These are phyloP conservation scores for Gymnogyps californianus DNA, from an alignment of 2,113 vertebrate genomes.

Conservation along the genomic window DNA sequence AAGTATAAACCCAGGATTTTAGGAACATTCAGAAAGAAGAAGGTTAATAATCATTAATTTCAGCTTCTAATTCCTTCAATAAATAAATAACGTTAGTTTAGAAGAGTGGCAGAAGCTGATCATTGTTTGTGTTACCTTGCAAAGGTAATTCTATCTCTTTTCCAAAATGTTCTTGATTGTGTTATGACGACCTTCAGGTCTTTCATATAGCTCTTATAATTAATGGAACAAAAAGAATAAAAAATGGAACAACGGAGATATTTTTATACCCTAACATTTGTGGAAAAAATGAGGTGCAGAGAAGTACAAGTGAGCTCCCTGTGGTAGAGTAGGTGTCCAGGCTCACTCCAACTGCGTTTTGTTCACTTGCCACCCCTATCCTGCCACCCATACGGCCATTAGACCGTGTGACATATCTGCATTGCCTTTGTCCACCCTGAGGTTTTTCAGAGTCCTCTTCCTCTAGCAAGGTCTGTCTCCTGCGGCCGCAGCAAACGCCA, in stretches of 20 bases:
- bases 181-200: background rate
- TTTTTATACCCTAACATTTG: background rate
- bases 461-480: background rate
- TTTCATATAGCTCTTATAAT: background rate
- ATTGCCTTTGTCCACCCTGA: background rate
- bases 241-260: background rate
- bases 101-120: background rate
- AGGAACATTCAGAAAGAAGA: background rate
- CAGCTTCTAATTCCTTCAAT: background rate
- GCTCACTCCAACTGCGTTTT: background rate
- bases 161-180: background rate
- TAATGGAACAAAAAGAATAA: background rate
- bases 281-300: background rate
- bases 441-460: background rate
- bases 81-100: background rate
- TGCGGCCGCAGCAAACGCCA: accelerated
- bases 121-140: background rate
- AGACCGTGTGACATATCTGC: accelerated
- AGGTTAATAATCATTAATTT: background rate
- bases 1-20: background rate
- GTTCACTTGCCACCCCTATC: background rate
- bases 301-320: background rate
- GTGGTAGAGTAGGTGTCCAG: background rate
- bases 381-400: accelerated
- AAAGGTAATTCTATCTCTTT: background rate